Evolutionary conservation across 2,797 vertebrate species (phyloP).

Genomic region (Neosilurus hyrtlii): DNA sequence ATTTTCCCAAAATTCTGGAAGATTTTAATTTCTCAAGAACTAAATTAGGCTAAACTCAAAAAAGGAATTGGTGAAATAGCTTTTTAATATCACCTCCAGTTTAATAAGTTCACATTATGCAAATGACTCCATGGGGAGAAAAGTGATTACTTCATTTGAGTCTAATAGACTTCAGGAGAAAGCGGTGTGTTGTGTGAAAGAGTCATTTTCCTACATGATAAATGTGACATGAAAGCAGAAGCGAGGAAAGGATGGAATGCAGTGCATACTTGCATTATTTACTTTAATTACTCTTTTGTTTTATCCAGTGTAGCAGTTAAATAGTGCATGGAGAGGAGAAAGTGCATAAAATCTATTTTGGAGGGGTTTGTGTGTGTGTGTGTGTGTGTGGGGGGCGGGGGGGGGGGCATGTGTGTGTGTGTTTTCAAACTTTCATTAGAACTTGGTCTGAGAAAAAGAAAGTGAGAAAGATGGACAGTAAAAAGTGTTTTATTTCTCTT

Average conservation of each 20-base stretch:
- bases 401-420: slow-evolving; percentile 17
- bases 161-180: slow-evolving; percentile 40
- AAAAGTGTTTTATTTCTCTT: not conserved
- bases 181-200: slow-evolving; percentile 42
- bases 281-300: slow-evolving; percentile 51
- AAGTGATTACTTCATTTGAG: slow-evolving; percentile 46
- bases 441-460: slow-evolving; percentile 6
- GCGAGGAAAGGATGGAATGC: slow-evolving; percentile 28
- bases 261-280: slow-evolving; percentile 44
- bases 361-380: slow-evolving; percentile 24
- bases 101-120: slow-evolving; percentile 20
- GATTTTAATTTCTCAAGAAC: not conserved
- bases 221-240: slow-evolving; percentile 38
- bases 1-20: not conserved
- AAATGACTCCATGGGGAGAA: slow-evolving; percentile 14
- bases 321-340: slow-evolving; percentile 25
- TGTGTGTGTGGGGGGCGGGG: slow-evolving; percentile 5
- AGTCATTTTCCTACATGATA: slow-evolving; percentile 37
- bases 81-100: slow-evolving; percentile 2
- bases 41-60: slow-evolving; percentile 8
- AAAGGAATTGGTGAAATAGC: not conserved
- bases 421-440: slow-evolving; percentile 29
- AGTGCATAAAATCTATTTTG: slow-evolving; percentile 22
- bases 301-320: slow-evolving; percentile 37
- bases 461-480: not conserved